These are phyloP conservation scores for Holothuria leucospilota DNA, from an alignment of 53 echinoderm and acorn worm species.

Conservation along the genomic window DNA sequence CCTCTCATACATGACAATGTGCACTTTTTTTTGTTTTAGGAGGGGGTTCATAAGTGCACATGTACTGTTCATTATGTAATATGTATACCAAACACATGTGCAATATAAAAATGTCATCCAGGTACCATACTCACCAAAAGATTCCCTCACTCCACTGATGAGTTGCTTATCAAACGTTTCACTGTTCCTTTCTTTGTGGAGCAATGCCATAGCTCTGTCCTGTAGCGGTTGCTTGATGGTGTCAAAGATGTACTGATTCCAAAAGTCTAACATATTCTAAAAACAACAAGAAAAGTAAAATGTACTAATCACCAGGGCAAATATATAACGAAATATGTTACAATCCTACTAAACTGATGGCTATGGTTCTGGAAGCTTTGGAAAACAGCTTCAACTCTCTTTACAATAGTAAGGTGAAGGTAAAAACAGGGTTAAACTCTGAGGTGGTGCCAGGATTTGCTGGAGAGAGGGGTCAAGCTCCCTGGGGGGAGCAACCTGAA, in stretches of 20 bases:
- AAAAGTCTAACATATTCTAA: slow-evolving; percentile 95
- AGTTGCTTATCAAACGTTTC: slow-evolving; percentile 98
- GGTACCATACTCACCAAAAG: slow-evolving; percentile 74
- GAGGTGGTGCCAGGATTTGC: too few relatives aligned
- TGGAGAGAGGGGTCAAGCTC: too few relatives aligned
- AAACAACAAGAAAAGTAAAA: neutral
- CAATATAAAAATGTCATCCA: too few relatives aligned
- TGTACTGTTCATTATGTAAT: too few relatives aligned
- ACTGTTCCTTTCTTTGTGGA: slow-evolving; percentile 90
- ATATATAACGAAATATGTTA: neutral
- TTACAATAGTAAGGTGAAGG: too few relatives aligned
- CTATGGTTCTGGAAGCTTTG: neutral
- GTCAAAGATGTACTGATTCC: slow-evolving; percentile 90
- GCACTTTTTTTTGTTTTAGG: too few relatives aligned
- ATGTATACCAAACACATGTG: too few relatives aligned
- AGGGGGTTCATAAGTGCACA: too few relatives aligned
- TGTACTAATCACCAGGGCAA: neutral
- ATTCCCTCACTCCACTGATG: slow-evolving; percentile 97
- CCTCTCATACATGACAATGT: too few relatives aligned
- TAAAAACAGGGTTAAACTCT: too few relatives aligned
- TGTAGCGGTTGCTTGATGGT: slow-evolving; percentile 89
- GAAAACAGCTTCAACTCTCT: too few relatives aligned
- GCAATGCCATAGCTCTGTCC: slow-evolving; percentile 94
- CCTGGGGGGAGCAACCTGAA: too few relatives aligned
- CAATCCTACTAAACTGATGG: neutral